These are phyloP conservation scores for Lycia hirtaria DNA, from an alignment of 2,888 invertebrate genomes.

Conservation along the genomic window DNA sequence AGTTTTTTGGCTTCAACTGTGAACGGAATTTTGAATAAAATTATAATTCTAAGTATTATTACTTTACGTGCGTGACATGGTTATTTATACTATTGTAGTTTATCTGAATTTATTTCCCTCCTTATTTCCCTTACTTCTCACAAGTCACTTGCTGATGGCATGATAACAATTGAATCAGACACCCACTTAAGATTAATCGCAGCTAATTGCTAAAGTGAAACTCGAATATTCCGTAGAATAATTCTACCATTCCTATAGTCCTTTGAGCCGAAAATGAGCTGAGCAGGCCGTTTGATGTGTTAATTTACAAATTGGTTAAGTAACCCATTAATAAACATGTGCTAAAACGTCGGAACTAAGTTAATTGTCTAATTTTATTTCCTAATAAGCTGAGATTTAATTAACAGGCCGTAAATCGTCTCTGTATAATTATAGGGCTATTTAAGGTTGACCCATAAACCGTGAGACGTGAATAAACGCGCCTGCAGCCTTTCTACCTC, in stretches of 20 bases:
- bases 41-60: no score
- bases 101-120: background rate
- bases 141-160: background rate
- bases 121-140: background rate
- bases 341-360: slow-evolving; percentile 18
- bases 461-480: slow-evolving; percentile 60
- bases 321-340: slow-evolving; percentile 27
- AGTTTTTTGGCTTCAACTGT: no score
- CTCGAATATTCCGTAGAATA: background rate
- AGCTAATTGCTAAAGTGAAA: slow-evolving; percentile 16
- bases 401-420: slow-evolving; percentile 63
- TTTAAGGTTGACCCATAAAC: slow-evolving; percentile 77
- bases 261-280: slow-evolving; percentile 25
- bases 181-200: slow-evolving; percentile 6
- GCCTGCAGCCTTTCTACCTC: slow-evolving; percentile 71
- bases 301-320: slow-evolving; percentile 30
- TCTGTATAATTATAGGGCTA: slow-evolving; percentile 66
- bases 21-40: no score
- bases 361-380: slow-evolving; percentile 32
- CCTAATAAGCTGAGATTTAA: slow-evolving; percentile 51
- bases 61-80: no score
- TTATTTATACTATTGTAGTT: no score
- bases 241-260: slow-evolving; percentile 5
- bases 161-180: background rate
- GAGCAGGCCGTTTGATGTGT: slow-evolving; percentile 23